These are phyloP conservation scores for Sarcophaga bullata DNA, from an alignment of 1,140 invertebrate species.

Conservation along the genomic window DNA sequence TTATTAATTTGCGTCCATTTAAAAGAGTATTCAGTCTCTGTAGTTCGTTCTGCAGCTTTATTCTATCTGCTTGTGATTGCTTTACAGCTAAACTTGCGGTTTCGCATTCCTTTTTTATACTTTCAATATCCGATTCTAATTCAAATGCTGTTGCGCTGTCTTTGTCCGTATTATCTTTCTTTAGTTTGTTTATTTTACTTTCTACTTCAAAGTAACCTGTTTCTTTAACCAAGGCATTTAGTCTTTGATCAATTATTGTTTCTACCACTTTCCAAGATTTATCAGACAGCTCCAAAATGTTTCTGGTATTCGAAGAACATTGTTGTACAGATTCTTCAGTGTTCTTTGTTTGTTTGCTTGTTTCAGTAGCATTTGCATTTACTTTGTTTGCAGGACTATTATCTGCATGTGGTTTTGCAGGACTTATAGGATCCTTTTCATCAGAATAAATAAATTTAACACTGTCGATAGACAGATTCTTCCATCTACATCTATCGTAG, in stretches of 20 bases:
- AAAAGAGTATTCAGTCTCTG: conserved; percentile 31
- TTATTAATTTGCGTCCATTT: conserved; percentile 37
- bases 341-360: neutral
- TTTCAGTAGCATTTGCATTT: neutral
- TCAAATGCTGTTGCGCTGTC: neutral
- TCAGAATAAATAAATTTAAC: neutral
- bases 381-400: no score
- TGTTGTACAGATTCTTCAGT: neutral
- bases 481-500: no score
- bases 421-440: conserved; percentile 3
- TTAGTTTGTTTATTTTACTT: conserved; percentile 11
- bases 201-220: neutral
- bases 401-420: no score
- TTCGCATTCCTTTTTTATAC: conserved; percentile 28
- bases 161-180: neutral
- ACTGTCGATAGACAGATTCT: no score
- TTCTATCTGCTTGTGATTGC: conserved; percentile 30
- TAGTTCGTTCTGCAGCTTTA: conserved; percentile 37
- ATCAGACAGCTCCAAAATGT: neutral
- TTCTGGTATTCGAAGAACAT: conserved; percentile 1
- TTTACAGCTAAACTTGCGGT: conserved; percentile 15
- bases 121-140: conserved; percentile 23
- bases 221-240: conserved; percentile 35
- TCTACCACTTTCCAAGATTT: neutral
- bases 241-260: conserved; percentile 36